phyloP scores from a whole-genome alignment of 2,113 vertebrate species.

The Octodon degus region DNA sequence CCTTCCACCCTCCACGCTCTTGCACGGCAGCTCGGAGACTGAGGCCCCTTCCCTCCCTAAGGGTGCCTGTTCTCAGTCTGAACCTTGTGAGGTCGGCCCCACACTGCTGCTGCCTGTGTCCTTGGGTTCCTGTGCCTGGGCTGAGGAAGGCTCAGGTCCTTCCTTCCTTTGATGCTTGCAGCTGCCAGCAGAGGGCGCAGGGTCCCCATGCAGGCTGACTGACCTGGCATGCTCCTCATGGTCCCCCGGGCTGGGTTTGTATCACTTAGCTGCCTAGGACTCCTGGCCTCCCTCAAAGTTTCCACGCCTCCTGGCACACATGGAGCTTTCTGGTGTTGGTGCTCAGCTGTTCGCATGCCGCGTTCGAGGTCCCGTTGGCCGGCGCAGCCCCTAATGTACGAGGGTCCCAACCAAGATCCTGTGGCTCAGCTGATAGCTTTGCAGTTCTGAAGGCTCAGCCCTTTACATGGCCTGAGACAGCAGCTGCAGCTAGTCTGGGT shows the following conservation, averaged over 20 bases:
- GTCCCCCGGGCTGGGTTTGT: constrained; percentile 48
- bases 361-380: neutral
- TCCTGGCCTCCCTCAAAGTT: constrained; percentile 54
- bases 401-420: too few species aligned
- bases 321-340: constrained; percentile 33
- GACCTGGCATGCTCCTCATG: neutral
- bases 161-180: neutral
- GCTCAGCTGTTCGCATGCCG: neutral
- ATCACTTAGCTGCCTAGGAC: constrained; percentile 24
- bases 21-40: neutral
- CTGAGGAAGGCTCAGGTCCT: neutral
- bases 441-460: neutral
- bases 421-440: too few species aligned
- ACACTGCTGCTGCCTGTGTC: neutral
- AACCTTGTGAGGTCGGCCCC: neutral
- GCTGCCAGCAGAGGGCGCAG: constrained; percentile 77
- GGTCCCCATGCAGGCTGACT: neutral
- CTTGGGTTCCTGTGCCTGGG: neutral
- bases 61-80: neutral
- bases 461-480: neutral
- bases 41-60: neutral
- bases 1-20: too few species aligned
- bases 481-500: neutral
- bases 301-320: constrained; percentile 46
- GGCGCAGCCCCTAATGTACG: neutral